These are phyloP conservation scores for Dryocosmus kuriphilus DNA, from an alignment of 2,888 invertebrate species.

Conservation along the genomic window DNA sequence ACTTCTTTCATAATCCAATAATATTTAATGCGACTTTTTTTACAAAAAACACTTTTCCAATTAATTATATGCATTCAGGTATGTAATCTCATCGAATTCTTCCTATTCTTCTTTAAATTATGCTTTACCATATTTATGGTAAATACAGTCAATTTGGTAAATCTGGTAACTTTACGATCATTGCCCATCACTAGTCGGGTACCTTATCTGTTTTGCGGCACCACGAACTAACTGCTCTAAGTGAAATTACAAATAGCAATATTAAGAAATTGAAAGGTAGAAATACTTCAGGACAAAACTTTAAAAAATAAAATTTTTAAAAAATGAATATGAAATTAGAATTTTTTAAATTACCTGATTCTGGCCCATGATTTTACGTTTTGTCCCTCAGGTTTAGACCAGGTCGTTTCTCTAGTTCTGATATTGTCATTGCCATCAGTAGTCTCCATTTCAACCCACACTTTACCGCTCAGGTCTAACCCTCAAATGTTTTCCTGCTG, in stretches of 20 bases:
- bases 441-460: slow-evolving; percentile 99
- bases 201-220: slow-evolving; percentile 72
- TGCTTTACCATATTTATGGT: no score
- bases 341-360: slow-evolving; percentile 83
- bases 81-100: no score
- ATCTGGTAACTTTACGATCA: no score
- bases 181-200: no score
- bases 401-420: slow-evolving; percentile 95
- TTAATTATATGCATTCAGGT: no score
- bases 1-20: no score
- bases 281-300: background rate
- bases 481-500: slow-evolving; percentile 78
- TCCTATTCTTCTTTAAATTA: no score
- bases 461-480: slow-evolving; percentile 81
- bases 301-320: slow-evolving; percentile 18
- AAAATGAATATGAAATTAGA: background rate
- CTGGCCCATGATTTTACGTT: slow-evolving; percentile 91
- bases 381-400: slow-evolving; percentile 95
- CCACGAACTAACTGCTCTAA: slow-evolving; percentile 75
- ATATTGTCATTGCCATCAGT: slow-evolving; percentile 98
- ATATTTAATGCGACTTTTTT: no score
- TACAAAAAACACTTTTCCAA: no score
- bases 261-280: background rate
- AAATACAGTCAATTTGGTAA: no score
- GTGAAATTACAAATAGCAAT: slow-evolving; percentile 58